These are phyloP conservation scores for Galerucella calmariensis DNA, from an alignment of 2,888 invertebrate species.

Conservation along the genomic window DNA sequence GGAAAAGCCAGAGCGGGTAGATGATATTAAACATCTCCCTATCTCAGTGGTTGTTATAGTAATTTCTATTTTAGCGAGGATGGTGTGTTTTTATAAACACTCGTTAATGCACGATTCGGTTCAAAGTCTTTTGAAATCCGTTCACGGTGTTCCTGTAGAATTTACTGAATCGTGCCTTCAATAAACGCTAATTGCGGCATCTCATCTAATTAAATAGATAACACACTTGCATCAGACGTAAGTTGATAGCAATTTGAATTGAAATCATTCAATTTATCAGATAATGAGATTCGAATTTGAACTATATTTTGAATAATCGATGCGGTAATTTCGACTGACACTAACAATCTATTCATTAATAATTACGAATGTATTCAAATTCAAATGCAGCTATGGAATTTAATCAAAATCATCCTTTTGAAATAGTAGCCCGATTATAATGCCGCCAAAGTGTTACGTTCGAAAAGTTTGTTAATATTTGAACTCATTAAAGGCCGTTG, in stretches of 20 bases:
- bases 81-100: background rate
- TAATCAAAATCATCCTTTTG: constrained; percentile 40
- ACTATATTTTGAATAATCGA: constrained; percentile 42
- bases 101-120: background rate
- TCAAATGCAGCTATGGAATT: constrained; percentile 35
- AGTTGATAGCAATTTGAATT: constrained; percentile 37
- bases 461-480: constrained; percentile 29
- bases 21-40: too few species aligned
- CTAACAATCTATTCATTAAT: constrained; percentile 46
- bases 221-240: constrained; percentile 22
- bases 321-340: constrained; percentile 43
- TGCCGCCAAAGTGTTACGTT: constrained; percentile 24
- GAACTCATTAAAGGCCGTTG: constrained; percentile 23
- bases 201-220: constrained; percentile 23
- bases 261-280: constrained; percentile 38
- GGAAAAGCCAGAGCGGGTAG: too few species aligned
- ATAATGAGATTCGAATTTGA: constrained; percentile 35
- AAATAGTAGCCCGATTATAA: constrained; percentile 21
- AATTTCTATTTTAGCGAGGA: background rate
- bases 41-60: background rate
- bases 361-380: constrained; percentile 45
- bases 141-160: background rate
- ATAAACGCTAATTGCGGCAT: constrained; percentile 15
- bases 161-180: background rate
- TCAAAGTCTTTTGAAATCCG: background rate